phyloP scores from a whole-genome alignment of 2,797 vertebrate species.

The Siniperca obscura region DNA sequence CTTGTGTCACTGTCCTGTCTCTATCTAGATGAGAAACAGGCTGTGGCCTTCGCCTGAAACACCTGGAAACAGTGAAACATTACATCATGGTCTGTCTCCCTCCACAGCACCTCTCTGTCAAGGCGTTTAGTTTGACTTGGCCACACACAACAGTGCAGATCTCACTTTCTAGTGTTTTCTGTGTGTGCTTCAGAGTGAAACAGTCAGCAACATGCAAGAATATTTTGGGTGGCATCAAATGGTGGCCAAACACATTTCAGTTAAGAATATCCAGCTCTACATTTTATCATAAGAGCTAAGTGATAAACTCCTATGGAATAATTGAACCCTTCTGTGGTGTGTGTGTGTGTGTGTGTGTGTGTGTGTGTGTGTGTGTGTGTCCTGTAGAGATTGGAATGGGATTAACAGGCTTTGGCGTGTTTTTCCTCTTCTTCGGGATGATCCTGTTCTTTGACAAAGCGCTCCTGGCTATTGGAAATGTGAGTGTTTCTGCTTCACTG shows the following conservation, averaged over 20 bases:
- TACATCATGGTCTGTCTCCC: not conserved
- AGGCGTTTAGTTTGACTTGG: not conserved
- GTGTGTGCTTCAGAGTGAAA: not conserved
- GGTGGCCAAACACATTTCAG: not conserved
- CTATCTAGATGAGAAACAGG: not conserved
- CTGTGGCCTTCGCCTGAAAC: not conserved
- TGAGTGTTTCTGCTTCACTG: constrained; percentile 80
- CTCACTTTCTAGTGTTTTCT: not conserved
- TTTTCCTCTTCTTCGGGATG: constrained; percentile 98
- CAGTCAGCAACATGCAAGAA: too few relatives aligned
- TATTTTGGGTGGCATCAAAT: not conserved
- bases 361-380: constrained; percentile 22
- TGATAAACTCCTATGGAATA: not conserved
- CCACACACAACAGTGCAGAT: not conserved
- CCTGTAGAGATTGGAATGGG: constrained; percentile 96
- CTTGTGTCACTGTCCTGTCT: not conserved
- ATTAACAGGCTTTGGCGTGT: constrained; percentile 95
- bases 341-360: constrained; percentile 24
- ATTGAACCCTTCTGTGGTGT: not conserved
- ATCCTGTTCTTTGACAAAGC: constrained; percentile 99
- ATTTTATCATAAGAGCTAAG: not conserved
- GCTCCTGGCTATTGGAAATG: constrained; percentile 96
- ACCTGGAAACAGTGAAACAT: not conserved
- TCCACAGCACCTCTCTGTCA: too few relatives aligned
- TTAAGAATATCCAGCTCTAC: not conserved